Base-by-base conservation (phyloP, 23 tunicate genomes). In the Ciona savignyi region DNA sequence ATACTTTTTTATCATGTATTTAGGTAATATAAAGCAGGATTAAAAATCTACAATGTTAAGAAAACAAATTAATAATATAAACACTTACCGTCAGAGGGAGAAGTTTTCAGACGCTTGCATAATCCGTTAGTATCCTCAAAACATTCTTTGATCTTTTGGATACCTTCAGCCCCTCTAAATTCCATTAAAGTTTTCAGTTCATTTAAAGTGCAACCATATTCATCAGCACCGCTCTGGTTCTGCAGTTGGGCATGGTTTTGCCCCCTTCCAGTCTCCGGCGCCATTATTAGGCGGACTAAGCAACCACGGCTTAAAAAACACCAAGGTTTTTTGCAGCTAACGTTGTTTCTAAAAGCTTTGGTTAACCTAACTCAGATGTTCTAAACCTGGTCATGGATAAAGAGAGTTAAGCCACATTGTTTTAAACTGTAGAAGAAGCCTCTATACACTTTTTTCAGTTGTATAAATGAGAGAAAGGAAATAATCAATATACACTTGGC, bases 141-240 rank as follows among this genome's bases (percentile, higher is more conserved):
- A 21, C 51, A 31, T 77, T 73, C 72, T 3, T 62, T 25, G 1
- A 80, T 74, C 34, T 68, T 63, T 63, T 83, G 71, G 3, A 81
- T 33, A 23, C 83, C 88, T 28, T 93, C 98, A 0, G 35, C 33
- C 15, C 85, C 84, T 24, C 82, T 49, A 64, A 33, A 33, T 73
- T 86, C 83, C 98, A 93, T 93, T 25, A 93, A 70, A 0, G 51
- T 69, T 70, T 82, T 72, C 67, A 93, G 70, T 21, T 93, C 98
- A 25, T 66, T 51, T n/a, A 86, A 62, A 4, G 77, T 27, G 31
- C 77, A 61, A 0, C 70, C 88, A 67, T 67, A 91, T 1, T 32
- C 51, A 25, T 33, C 71, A 19, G 62, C 76, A 29, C 62, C 29
- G 15, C 35, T 64, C 29, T 48, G 48, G 63, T 77, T 77, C 31